Conservation (phyloP, 2,113 vertebrate genomes). For the Lophochroa leadbeateri region DNA sequence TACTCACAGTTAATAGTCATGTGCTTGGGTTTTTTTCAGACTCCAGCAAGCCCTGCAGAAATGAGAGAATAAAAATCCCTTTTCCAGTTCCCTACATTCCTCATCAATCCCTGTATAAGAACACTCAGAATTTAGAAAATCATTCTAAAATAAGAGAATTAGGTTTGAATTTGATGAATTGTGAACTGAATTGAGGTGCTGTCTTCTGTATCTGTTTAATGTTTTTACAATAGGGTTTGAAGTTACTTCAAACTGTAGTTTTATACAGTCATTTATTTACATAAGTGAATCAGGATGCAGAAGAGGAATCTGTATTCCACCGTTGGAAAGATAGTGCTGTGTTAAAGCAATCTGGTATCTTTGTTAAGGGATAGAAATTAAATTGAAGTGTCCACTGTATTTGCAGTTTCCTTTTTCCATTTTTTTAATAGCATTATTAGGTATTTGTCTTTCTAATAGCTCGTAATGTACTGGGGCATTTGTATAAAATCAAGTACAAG, state of each 20-base stretch:
- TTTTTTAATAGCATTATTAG: background rate
- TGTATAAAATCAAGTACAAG: background rate
- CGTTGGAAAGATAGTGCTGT: background rate
- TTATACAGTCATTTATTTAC: background rate
- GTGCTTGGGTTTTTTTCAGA: background rate
- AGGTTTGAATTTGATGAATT: background rate
- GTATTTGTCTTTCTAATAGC: background rate
- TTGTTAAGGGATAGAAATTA: background rate
- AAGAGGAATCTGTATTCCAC: background rate
- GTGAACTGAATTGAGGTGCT: background rate
- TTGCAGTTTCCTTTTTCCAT: background rate
- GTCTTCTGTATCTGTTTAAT: background rate
- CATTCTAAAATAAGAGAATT: background rate
- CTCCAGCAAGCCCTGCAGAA: background rate
- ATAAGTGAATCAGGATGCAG: background rate
- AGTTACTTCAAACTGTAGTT: background rate
- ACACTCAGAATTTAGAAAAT: background rate
- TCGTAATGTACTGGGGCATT: fast-evolving
- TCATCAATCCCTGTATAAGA: background rate
- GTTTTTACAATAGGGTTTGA: background rate
- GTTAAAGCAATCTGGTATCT: background rate
- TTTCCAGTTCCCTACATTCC: background rate
- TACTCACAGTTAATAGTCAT: background rate
- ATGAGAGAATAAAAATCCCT: background rate
- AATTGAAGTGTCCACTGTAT: background rate